Evolutionary conservation across 2,888 invertebrate species (phyloP).

Genomic region (Scaptomyza cyrtandrae): DNA sequence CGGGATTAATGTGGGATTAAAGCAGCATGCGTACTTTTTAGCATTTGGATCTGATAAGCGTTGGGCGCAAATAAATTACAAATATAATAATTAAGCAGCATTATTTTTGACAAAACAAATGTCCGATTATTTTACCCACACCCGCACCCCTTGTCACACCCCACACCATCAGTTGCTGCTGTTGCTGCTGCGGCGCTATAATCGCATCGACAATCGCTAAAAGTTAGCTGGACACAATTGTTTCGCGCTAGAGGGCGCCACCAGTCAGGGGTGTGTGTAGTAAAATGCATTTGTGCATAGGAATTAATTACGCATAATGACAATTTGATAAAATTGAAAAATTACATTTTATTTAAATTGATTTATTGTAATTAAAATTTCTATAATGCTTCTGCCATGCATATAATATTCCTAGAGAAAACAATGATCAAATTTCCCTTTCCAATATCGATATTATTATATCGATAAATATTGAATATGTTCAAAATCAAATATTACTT

Average conservation of each 20-base stretch:
- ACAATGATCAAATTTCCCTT: conserved; percentile 41
- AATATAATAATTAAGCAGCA: conserved; percentile 82
- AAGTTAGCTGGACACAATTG: conserved; percentile 37
- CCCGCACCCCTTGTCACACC: neutral
- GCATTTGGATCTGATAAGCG: conserved; percentile 73
- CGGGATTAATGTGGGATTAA: conserved; percentile 75
- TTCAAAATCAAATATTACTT: too few relatives aligned
- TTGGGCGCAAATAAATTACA: conserved; percentile 79
- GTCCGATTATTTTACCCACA: conserved; percentile 41
- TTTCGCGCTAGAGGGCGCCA: conserved; percentile 27
- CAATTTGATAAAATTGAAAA: conserved; percentile 83
- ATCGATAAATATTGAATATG: neutral
- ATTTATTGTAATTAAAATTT: conserved; percentile 83
- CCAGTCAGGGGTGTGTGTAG: conserved; percentile 19
- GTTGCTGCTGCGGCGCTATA: conserved; percentile 8
- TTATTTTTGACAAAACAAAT: conserved; percentile 79
- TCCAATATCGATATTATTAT: neutral
- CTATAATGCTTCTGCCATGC: conserved; percentile 45
- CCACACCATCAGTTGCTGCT: neutral
- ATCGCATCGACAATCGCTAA: conserved; percentile 47
- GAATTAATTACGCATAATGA: conserved; percentile 83
- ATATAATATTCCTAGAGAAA: neutral
- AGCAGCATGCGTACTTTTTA: conserved; percentile 62
- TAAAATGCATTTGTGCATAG: conserved; percentile 77
- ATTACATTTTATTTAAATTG: conserved; percentile 82